phyloP scores from a whole-genome alignment of 2,113 vertebrate species.

The Tenrec ecaudatus region DNA sequence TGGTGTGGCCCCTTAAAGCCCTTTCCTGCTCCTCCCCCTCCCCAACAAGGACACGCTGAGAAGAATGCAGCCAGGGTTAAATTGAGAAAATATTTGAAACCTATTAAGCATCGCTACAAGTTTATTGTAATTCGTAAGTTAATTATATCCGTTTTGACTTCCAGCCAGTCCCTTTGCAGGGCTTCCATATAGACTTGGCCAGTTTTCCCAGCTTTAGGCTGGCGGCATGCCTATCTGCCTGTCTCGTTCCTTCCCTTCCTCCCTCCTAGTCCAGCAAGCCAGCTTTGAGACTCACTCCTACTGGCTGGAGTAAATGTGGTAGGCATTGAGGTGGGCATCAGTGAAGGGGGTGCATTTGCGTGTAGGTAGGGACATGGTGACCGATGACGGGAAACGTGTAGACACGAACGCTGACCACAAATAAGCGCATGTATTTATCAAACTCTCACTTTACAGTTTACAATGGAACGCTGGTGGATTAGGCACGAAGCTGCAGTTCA shows the following conservation, averaged over 20 bases:
- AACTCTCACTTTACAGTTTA: too few species aligned
- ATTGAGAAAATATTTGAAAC: constrained; percentile 75
- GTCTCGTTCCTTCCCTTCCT: not conserved
- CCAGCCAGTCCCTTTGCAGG: constrained; percentile 75
- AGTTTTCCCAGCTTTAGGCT: constrained; percentile 56
- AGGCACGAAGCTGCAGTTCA: too few species aligned
- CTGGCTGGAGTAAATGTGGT: too few species aligned
- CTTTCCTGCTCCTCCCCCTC: not conserved
- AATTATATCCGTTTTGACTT: constrained; percentile 81
- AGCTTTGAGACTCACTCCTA: not conserved
- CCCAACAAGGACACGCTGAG: not conserved
- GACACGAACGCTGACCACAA: too few species aligned
- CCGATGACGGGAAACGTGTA: too few species aligned
- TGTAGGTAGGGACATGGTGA: not conserved
- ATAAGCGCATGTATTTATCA: too few species aligned
- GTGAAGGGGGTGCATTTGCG: not conserved
- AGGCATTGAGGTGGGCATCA: not conserved
- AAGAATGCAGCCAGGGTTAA: constrained; percentile 69
- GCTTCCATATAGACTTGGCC: constrained; percentile 71
- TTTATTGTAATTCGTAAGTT: constrained; percentile 80
- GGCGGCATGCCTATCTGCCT: constrained; percentile 64
- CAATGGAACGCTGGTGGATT: too few species aligned
- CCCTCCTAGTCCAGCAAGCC: not conserved
- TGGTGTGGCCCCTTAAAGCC: constrained; percentile 59
- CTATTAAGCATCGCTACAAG: constrained; percentile 78